Conservation (phyloP, 2,888 invertebrate genomes). For the Pimpla rufipes region DNA sequence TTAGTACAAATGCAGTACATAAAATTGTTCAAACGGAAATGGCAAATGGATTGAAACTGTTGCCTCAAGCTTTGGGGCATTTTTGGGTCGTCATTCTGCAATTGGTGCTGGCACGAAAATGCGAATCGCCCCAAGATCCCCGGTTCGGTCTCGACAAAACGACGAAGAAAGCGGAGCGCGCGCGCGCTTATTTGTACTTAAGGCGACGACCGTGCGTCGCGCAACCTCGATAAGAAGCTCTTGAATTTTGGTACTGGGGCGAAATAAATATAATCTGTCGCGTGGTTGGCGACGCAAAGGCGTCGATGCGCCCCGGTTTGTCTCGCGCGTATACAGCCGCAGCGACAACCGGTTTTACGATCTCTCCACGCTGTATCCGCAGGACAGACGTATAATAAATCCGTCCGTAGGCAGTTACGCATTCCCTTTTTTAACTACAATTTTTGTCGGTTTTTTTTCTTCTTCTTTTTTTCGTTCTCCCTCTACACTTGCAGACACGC, state of each 20-base stretch:
- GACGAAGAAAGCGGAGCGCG: constrained; percentile 15
- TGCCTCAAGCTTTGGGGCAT: not conserved
- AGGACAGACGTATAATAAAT: constrained; percentile 64
- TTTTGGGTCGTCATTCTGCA: not conserved
- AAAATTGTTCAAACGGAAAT: no score
- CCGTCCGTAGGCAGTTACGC: constrained; percentile 24
- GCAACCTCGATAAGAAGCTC: constrained; percentile 63
- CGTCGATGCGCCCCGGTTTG: constrained; percentile 65
- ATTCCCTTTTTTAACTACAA: not conserved
- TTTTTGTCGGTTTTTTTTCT: constrained; percentile 27
- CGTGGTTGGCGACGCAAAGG: constrained; percentile 46
- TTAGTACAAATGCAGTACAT: no score
- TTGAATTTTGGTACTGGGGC: constrained; percentile 65
- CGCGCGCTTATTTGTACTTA: constrained; percentile 5
- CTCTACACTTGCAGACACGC: constrained; percentile 3
- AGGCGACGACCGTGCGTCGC: constrained; percentile 28
- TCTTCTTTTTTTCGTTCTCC: constrained; percentile 1
- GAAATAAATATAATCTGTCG: constrained; percentile 66
- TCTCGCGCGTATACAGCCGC: constrained; percentile 55
- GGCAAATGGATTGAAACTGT: not conserved
- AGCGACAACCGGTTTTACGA: constrained; percentile 65
- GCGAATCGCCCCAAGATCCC: not conserved
- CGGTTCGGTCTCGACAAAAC: not conserved
- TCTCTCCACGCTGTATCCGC: constrained; percentile 51
- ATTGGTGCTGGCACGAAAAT: no score